Conservation (phyloP, 2,113 vertebrate genomes). For the Andinoacara biseriatus region DNA sequence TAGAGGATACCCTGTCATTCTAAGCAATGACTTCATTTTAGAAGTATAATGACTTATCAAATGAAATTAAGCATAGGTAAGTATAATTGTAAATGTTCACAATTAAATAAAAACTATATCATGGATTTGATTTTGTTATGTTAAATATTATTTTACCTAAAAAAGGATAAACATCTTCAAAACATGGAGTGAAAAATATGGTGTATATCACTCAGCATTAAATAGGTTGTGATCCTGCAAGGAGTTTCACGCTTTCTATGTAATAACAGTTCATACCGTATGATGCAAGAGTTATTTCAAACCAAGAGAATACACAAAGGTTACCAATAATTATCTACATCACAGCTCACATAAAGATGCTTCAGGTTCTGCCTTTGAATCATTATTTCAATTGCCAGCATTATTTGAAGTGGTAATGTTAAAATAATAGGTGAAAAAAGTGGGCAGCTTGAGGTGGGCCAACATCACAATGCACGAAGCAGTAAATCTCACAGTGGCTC, state of each 20-base stretch:
- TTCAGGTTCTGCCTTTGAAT: neutral
- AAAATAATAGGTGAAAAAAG: neutral
- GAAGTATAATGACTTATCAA: neutral
- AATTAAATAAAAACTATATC: neutral
- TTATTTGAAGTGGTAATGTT: neutral
- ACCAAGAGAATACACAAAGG: neutral
- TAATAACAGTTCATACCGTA: neutral
- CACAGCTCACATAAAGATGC: neutral
- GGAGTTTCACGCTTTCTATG: neutral
- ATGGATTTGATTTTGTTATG: neutral
- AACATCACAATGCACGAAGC: neutral
- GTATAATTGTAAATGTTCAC: neutral
- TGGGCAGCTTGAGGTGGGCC: rapidly evolving
- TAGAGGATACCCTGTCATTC: neutral
- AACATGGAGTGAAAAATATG: neutral
- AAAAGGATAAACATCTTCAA: rapidly evolving
- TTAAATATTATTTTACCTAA: neutral
- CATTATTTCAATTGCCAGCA: neutral
- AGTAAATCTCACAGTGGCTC: neutral
- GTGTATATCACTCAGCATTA: neutral
- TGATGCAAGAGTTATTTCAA: neutral
- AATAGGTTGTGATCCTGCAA: neutral
- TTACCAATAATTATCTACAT: neutral
- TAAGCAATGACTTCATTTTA: neutral
- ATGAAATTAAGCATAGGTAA: neutral